These are phyloP conservation scores for Cliona cf. orientalis DNA, from an alignment of 37 sponge, comb jelly and placozoan genomes.

Conservation along the genomic window DNA sequence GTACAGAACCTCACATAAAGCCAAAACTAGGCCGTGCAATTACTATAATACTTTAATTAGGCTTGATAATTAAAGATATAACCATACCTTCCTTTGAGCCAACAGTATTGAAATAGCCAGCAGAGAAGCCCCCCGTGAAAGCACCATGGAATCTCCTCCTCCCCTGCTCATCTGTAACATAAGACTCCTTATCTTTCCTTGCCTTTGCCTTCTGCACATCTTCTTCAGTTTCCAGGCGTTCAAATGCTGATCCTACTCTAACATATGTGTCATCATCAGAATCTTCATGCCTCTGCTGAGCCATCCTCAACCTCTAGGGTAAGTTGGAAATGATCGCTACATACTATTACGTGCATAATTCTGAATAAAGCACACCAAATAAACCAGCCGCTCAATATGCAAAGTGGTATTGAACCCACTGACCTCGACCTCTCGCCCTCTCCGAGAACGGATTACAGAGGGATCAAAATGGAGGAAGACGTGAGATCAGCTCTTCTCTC, in stretches of 20 bases:
- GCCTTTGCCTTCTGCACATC: constrained; percentile 62
- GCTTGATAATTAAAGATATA: too few species aligned
- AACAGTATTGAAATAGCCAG: constrained; percentile 97
- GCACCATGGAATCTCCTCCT: constrained; percentile 97
- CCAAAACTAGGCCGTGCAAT: too few species aligned
- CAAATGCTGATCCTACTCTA: constrained; percentile 78
- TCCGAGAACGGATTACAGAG: too few species aligned
- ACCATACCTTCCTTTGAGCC: constrained; percentile 92
- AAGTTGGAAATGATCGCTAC: neutral
- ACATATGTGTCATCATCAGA: constrained; percentile 76
- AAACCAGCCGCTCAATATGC: too few species aligned
- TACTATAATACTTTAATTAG: too few species aligned
- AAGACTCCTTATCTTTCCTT: constrained; percentile 59
- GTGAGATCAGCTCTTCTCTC: constrained; percentile 5
- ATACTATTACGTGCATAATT: neutral
- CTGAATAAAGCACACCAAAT: neutral
- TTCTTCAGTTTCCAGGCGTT: constrained; percentile 72
- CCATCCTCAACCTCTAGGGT: neutral
- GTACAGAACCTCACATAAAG: too few species aligned
- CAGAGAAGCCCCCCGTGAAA: constrained; percentile 99
- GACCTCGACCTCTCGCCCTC: too few species aligned
- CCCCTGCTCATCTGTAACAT: constrained; percentile 82
- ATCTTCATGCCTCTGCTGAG: constrained; percentile 41
- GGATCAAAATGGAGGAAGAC: constrained; percentile 28
- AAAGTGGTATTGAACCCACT: too few species aligned